Evolutionary conservation across 1,140 invertebrate genomes (phyloP), one percentile per base, ranked within the genome.

Genomic region (Neodiprion virginianus): DNA sequence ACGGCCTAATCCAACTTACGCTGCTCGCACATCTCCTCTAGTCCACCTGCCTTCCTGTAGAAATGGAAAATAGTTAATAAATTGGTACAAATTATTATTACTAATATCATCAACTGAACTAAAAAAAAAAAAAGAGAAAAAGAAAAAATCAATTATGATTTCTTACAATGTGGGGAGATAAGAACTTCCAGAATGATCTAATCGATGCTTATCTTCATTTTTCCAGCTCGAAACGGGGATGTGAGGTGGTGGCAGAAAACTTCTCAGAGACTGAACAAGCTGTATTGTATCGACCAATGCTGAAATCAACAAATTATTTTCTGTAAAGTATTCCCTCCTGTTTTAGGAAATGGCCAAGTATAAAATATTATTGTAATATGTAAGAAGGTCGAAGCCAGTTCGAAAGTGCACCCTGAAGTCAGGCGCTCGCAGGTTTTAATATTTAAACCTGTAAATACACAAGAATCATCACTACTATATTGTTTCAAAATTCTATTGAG

Each of bases 151-250:
- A 21, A 53, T 14, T 61, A 17, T 61, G 53, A 8, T 61, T 79
- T 83, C 83, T 88, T 79, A 88, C 85, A 87, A 77, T 74, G 84
- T 77, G 48, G 86, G 79, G 75, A 88, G 80, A 78, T 88, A 87
- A 69, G 84, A 67, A 79, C 82, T 82, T 73, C 79, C 78, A 72
- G 81, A 84, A 76, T 87, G 83, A 83, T 87, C 84, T 84, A 86
- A 92, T 89, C 92, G 91, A 85, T 94, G 91, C 86, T 95, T 94
- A 82, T 94, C 93, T 83, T 96, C 94, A 83, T 95, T 95, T 85
- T 96, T 96, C 95, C 95, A 96, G 74, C 94, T 95, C 77, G 93
- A 95, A 17, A 96, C 94, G 79, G 94, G 94, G 81, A 96, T 96
- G 85, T 95, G 94, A 3, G 95, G 95, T 14, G 94, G 94, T 72